phyloP scores from a whole-genome alignment of 2,113 vertebrate genomes.

The Ailuropoda melanoleuca region DNA sequence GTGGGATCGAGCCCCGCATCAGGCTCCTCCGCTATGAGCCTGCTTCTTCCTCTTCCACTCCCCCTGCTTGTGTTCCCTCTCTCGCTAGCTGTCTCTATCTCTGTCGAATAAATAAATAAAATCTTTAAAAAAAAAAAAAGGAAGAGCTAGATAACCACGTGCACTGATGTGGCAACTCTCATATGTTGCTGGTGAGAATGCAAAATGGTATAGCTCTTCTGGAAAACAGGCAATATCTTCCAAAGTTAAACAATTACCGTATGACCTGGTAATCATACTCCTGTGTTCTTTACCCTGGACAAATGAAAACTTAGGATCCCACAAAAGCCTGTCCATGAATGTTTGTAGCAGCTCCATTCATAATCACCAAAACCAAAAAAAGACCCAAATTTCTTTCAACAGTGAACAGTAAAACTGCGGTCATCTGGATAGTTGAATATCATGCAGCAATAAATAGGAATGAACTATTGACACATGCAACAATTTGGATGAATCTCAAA shows the following conservation, averaged over 20 bases:
- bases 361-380: background rate
- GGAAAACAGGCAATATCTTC: background rate
- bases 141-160: background rate
- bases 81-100: too few relatives aligned
- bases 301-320: conserved; percentile 2
- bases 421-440: background rate
- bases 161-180: background rate
- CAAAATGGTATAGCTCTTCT: background rate
- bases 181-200: background rate
- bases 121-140: too few relatives aligned
- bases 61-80: too few relatives aligned
- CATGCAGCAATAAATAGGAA: background rate
- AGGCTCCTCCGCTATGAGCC: too few relatives aligned
- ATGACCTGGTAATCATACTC: background rate
- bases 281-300: background rate
- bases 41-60: too few relatives aligned
- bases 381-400: background rate
- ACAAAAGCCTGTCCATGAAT: background rate
- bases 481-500: background rate
- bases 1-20: too few relatives aligned
- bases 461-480: background rate
- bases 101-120: too few relatives aligned
- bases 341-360: background rate
- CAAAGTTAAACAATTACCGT: background rate
- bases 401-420: background rate